phyloP scores from a whole-genome alignment of 2,888 invertebrate genomes.

The Drosophila antonietae region DNA sequence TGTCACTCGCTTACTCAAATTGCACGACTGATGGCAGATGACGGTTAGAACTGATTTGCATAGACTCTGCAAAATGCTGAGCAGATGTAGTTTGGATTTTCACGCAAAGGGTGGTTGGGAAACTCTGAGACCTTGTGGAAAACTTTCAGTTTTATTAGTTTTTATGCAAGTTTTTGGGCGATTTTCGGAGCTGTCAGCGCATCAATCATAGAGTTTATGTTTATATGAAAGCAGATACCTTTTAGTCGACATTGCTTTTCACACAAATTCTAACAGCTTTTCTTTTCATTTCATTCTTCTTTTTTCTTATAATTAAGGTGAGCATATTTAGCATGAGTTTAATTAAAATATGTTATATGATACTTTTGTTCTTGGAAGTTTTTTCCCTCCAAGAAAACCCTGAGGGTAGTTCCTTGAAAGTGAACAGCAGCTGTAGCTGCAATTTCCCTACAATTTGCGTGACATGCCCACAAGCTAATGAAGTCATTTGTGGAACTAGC shows the following conservation, averaged over 20 bases:
- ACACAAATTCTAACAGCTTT: not conserved
- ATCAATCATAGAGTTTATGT: constrained; percentile 74
- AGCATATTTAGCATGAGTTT: constrained; percentile 48
- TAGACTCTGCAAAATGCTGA: constrained; percentile 38
- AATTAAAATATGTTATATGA: constrained; percentile 62
- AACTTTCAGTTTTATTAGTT: constrained; percentile 50
- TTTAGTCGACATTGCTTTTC: constrained; percentile 19
- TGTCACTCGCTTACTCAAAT: constrained; percentile 83
- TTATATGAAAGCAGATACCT: constrained; percentile 61
- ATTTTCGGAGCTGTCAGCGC: constrained; percentile 55
- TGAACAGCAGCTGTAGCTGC: constrained; percentile 34
- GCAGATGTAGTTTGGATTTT: constrained; percentile 48
- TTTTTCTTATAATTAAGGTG: constrained; percentile 22
- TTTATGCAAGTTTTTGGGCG: constrained; percentile 8
- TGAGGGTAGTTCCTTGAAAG: constrained; percentile 7
- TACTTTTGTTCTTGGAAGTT: constrained; percentile 40
- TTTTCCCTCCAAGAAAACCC: not conserved
- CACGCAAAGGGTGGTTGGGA: constrained; percentile 52
- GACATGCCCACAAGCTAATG: constrained; percentile 33
- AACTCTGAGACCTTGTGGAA: constrained; percentile 40
- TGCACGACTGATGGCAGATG: constrained; percentile 62
- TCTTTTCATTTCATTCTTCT: constrained; percentile 4
- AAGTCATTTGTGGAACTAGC: constrained; percentile 46
- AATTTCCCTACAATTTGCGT: not conserved
- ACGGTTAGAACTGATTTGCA: constrained; percentile 67